phyloP scores from a whole-genome alignment of 92 coral and sea anemone species.

The Metridium senile region DNA sequence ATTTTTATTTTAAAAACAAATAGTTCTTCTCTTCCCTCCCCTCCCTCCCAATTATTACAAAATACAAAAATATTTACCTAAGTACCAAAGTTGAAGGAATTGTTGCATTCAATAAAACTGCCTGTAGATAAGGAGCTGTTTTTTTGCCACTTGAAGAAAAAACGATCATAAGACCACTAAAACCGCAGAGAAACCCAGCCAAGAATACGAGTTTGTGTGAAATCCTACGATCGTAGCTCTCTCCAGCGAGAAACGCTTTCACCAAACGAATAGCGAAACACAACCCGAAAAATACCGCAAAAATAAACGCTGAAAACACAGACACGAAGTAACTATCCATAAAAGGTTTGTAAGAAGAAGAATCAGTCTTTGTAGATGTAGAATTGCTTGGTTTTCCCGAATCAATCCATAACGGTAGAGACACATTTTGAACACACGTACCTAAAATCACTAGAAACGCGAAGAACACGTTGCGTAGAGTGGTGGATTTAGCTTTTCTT shows the following conservation, averaged over 20 bases:
- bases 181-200: conserved; percentile 14
- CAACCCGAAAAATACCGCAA: conserved; percentile 67
- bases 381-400: not conserved
- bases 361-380: not conserved
- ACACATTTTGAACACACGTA: conserved; percentile 46
- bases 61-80: conserved; percentile 11
- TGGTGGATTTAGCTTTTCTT: not conserved
- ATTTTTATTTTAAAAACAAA: too few relatives aligned
- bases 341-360: conserved; percentile 3
- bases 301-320: conserved; percentile 55
- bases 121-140: conserved; percentile 63
- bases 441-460: conserved; percentile 36
- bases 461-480: conserved; percentile 30
- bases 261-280: not conserved
- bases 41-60: not conserved
- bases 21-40: not conserved
- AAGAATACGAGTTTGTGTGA: conserved; percentile 21
- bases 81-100: conserved; percentile 47
- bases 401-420: conserved; percentile 59
- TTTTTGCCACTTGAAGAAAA: conserved; percentile 46
- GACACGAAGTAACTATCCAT: conserved; percentile 71
- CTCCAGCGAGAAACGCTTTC: not conserved
- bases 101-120: conserved; percentile 31
- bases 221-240: conserved; percentile 28
- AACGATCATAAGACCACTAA: conserved; percentile 29